These are phyloP conservation scores for Vollenhovia emeryi DNA, from an alignment of 1,140 invertebrate genomes.

Conservation along the genomic window DNA sequence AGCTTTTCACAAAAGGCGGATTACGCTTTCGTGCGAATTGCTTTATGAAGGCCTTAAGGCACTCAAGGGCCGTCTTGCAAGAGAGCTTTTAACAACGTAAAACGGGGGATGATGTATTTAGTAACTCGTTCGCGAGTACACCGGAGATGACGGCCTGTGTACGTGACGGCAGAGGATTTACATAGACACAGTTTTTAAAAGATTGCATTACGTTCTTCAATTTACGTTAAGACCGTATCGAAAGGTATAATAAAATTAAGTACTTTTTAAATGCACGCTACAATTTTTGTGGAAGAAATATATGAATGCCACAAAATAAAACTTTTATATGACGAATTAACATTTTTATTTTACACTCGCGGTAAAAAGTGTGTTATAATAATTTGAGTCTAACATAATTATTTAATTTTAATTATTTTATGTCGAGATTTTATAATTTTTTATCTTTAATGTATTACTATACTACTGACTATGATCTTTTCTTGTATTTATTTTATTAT, in stretches of 20 bases:
- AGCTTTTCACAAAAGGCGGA: conserved; percentile 65
- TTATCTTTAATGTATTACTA: too few species aligned
- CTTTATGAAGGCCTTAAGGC: conserved; percentile 52
- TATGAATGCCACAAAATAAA: not conserved
- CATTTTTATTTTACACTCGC: not conserved
- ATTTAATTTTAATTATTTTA: not conserved
- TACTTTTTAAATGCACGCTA: not conserved
- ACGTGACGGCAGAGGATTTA: not conserved
- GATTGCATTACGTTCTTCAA: not conserved
- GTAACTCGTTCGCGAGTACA: conserved; percentile 49
- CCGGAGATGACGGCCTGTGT: not conserved
- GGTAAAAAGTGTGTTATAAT: not conserved
- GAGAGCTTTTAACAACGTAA: conserved; percentile 58
- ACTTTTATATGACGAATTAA: not conserved
- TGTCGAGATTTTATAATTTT: not conserved
- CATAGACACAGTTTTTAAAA: not conserved
- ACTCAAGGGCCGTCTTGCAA: conserved; percentile 40
- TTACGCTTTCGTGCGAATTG: conserved; percentile 13
- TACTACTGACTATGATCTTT: too few species aligned
- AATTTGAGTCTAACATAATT: not conserved
- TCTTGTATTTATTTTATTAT: too few species aligned
- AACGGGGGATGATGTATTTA: conserved; percentile 32
- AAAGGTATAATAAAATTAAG: not conserved
- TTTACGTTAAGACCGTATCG: not conserved
- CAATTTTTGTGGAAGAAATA: too few species aligned